A percentile compares a stretch with the other conserved stretches of the same genome.
These are phyloP conservation scores for Villa cingulata DNA, from an alignment of 2,888 invertebrate species.

Conservation along the genomic window DNA sequence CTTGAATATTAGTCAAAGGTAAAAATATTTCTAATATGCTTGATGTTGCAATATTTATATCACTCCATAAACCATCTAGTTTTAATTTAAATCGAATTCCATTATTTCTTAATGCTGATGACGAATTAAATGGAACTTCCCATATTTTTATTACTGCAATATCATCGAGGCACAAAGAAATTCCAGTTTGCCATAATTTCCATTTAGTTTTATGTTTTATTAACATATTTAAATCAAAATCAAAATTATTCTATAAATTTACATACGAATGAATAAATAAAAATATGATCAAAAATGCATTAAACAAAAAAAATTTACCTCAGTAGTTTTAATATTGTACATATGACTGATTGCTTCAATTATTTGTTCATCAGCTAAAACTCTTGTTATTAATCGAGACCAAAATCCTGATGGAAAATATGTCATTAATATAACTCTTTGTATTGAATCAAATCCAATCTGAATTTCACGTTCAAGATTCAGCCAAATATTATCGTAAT, in stretches of 20 bases:
- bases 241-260: conserved; percentile 21
- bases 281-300: not conserved
- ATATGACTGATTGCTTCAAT: conserved; percentile 62
- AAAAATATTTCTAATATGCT: conserved; percentile 77
- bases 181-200: conserved; percentile 88
- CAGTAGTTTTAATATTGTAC: conserved; percentile 56
- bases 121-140: conserved; percentile 54
- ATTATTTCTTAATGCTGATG: conserved; percentile 40
- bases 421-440: conserved; percentile 65
- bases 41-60: conserved; percentile 62
- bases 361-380: conserved; percentile 77
- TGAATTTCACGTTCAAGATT: not conserved
- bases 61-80: conserved; percentile 76
- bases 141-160: conserved; percentile 67
- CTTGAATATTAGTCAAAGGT: conserved; percentile 41
- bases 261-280: no score
- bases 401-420: conserved; percentile 98
- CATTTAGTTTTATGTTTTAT: conserved; percentile 52
- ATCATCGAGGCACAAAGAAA: conserved; percentile 74
- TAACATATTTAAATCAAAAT: conserved; percentile 28
- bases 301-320: conserved; percentile 31
- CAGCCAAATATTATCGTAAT: not conserved
- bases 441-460: not conserved
- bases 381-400: conserved; percentile 84
- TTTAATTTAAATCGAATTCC: conserved; percentile 52